Conservation (phyloP, 2,888 invertebrate genomes). For the Oeneis ivallda region DNA sequence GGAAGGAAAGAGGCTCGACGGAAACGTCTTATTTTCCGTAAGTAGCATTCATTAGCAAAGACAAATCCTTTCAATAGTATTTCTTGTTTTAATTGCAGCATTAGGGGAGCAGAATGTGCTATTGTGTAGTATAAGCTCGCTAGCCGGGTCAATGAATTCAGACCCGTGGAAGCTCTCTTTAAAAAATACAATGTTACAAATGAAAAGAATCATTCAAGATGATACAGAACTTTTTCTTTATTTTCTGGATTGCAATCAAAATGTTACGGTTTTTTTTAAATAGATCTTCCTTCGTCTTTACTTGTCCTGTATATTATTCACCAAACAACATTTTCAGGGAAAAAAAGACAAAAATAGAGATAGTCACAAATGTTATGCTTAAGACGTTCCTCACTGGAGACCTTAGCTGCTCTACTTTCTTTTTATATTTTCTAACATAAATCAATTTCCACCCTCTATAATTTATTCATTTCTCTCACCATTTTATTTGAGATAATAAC, state of each 20-base stretch:
- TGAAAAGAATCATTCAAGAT: slow-evolving; percentile 2
- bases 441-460: no score
- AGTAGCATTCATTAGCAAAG: slow-evolving; percentile 55
- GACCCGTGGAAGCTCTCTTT: slow-evolving; percentile 48
- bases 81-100: slow-evolving; percentile 70
- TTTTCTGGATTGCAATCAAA: neutral
- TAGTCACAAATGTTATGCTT: no score
- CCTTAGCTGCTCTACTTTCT: no score
- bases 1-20: neutral
- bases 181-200: slow-evolving; percentile 38
- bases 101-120: slow-evolving; percentile 66
- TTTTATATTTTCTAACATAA: no score
- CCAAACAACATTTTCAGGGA: no score
- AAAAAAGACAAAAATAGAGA: no score
- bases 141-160: slow-evolving; percentile 54
- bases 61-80: slow-evolving; percentile 70
- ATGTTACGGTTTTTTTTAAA: neutral
- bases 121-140: slow-evolving; percentile 54
- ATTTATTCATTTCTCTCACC: no score
- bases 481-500: no score
- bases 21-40: neutral
- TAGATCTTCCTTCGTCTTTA: neutral
- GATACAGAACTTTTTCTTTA: neutral
- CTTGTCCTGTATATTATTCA: no score
- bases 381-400: no score